These are phyloP conservation scores for Hippocampus mohnikei DNA, from an alignment of 2,113 vertebrate genomes.

Conservation along the genomic window DNA sequence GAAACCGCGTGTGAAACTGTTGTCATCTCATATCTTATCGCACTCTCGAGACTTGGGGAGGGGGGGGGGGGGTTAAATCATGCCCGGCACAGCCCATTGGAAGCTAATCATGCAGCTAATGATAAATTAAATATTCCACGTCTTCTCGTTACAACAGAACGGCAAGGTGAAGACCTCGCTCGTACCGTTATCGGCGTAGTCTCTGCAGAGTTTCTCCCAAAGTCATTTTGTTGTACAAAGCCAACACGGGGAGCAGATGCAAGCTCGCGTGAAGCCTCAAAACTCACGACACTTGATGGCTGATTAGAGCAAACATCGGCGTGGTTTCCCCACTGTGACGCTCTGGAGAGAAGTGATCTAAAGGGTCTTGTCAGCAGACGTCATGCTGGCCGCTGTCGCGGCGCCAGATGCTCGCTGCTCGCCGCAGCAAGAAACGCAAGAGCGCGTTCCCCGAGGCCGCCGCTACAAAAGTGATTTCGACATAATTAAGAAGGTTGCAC, in stretches of 20 bases:
- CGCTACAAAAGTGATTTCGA: background rate
- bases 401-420: slow-evolving; percentile 49
- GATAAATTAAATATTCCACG: slow-evolving; percentile 57
- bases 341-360: slow-evolving; percentile 58
- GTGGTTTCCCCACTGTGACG: slow-evolving; percentile 42
- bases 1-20: slow-evolving; percentile 71
- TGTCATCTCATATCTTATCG: slow-evolving; percentile 67
- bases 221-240: slow-evolving; percentile 38
- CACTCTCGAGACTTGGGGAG: slow-evolving; percentile 46
- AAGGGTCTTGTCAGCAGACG: slow-evolving; percentile 45
- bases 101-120: slow-evolving; percentile 67
- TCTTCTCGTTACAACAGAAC: slow-evolving; percentile 42
- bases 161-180: slow-evolving; percentile 51
- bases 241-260: slow-evolving; percentile 13
- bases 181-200: background rate
- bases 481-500: slow-evolving; percentile 39
- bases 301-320: slow-evolving; percentile 57
- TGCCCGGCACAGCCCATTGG: slow-evolving; percentile 61
- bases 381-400: slow-evolving; percentile 51
- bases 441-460: slow-evolving; percentile 23
- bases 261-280: slow-evolving; percentile 25
- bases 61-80: slow-evolving; percentile 44
- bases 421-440: slow-evolving; percentile 21
- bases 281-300: slow-evolving; percentile 45
- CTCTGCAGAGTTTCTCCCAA: background rate